Percentiles rank a stretch among this genome's conserved stretches.
Conservation (phyloP, 2,797 vertebrate species). For the Aphelocoma californica region DNA sequence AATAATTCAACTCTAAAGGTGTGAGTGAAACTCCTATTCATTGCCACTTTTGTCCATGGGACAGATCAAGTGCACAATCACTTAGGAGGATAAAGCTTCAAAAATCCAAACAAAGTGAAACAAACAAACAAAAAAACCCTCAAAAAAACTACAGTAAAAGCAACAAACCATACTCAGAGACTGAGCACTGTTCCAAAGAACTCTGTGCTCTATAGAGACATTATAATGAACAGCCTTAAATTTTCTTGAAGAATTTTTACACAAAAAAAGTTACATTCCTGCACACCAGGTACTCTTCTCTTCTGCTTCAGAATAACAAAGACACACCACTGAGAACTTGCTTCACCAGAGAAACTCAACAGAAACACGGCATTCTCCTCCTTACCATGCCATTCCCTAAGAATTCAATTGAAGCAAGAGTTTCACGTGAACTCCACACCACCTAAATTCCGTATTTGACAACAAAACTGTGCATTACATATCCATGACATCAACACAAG, state of each 20-base stretch:
- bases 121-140: background rate
- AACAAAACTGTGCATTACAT: background rate
- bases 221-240: background rate
- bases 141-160: background rate
- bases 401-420: background rate
- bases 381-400: background rate
- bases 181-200: background rate
- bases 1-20: background rate
- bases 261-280: background rate
- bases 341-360: background rate
- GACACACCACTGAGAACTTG: background rate
- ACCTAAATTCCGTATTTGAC: background rate
- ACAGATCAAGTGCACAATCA: background rate
- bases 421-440: background rate
- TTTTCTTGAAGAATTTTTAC: background rate
- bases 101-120: background rate
- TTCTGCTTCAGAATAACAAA: background rate
- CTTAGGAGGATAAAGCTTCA: background rate
- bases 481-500: background rate
- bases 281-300: background rate
- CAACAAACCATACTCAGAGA: background rate
- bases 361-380: background rate
- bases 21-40: background rate
- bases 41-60: background rate
- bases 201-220: background rate